phyloP scores from a whole-genome alignment of 2,797 vertebrate species.

The Eidolon dupreanum region DNA sequence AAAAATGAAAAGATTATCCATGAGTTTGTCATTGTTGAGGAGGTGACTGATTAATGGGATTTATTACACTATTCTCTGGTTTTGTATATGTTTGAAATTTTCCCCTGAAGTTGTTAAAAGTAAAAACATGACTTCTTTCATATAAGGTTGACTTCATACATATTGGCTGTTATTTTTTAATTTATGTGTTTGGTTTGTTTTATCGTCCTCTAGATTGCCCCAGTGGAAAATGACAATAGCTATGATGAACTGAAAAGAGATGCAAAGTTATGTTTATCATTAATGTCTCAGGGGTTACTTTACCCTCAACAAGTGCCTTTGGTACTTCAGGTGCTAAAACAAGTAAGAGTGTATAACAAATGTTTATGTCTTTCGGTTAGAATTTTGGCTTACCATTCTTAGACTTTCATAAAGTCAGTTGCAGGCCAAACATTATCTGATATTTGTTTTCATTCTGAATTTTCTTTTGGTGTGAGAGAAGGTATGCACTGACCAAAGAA shows the following conservation, averaged over 20 bases:
- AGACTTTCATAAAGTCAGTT: neutral
- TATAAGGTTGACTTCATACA: neutral
- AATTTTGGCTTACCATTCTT: neutral
- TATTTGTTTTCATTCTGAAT: neutral
- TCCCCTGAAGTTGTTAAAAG: neutral
- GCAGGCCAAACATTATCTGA: neutral
- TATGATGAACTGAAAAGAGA: conserved; percentile 99
- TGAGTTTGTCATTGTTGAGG: neutral
- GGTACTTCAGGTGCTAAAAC: conserved; percentile 93
- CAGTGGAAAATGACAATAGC: conserved; percentile 97
- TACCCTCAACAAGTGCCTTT: conserved; percentile 96
- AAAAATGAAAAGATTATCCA: neutral
- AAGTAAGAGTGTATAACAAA: conserved; percentile 86
- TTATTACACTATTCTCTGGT: neutral
- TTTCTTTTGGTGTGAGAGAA: conserved; percentile 25
- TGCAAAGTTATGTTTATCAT: conserved; percentile 95
- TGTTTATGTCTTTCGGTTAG: neutral
- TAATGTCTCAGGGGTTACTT: conserved; percentile 98
- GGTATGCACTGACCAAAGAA: neutral
- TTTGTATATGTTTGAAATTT: neutral
- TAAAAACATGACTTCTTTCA: neutral
- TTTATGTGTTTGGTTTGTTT: neutral
- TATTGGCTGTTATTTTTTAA: neutral
- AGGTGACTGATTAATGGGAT: neutral
- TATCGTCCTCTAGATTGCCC: conserved; percentile 91